phyloP scores from a whole-genome alignment of 2,888 invertebrate species.

The Hydrotaea diabolus region DNA sequence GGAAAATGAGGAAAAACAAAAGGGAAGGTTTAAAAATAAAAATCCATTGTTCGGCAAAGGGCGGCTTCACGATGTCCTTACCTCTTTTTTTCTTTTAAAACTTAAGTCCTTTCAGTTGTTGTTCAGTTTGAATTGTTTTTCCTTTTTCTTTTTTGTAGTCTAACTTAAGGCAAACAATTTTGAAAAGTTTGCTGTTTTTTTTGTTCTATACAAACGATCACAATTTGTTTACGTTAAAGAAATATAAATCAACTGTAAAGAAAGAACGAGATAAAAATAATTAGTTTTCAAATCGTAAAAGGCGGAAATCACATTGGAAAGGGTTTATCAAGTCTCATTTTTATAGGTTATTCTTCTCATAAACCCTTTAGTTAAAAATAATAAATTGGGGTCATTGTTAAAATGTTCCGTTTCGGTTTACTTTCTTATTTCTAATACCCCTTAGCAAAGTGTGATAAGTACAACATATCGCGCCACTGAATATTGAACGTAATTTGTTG shows the following conservation, averaged over 20 bases:
- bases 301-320: slow-evolving; percentile 73
- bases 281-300: slow-evolving; percentile 69
- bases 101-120: slow-evolving; percentile 47
- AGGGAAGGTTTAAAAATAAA: slow-evolving; percentile 16
- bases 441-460: slow-evolving; percentile 44
- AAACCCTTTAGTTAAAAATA: background rate
- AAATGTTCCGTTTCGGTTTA: background rate
- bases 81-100: slow-evolving; percentile 23
- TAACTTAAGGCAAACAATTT: slow-evolving; percentile 49
- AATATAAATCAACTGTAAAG: slow-evolving; percentile 77
- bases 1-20: slow-evolving; percentile 51
- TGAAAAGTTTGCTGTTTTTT: slow-evolving; percentile 42
- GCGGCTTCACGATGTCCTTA: background rate
- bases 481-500: background rate
- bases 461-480: slow-evolving; percentile 28
- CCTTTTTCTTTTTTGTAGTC: slow-evolving; percentile 25
- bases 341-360: background rate
- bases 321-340: slow-evolving; percentile 11
- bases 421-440: background rate
- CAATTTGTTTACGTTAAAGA: slow-evolving; percentile 74
- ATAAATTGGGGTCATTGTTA: slow-evolving; percentile 33
- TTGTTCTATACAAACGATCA: slow-evolving; percentile 59
- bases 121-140: slow-evolving; percentile 41
- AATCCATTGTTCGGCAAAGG: background rate
- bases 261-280: slow-evolving; percentile 22